Evolutionary conservation across 2,113 vertebrate species (phyloP).

Genomic region (Thunnus maccoyii): DNA sequence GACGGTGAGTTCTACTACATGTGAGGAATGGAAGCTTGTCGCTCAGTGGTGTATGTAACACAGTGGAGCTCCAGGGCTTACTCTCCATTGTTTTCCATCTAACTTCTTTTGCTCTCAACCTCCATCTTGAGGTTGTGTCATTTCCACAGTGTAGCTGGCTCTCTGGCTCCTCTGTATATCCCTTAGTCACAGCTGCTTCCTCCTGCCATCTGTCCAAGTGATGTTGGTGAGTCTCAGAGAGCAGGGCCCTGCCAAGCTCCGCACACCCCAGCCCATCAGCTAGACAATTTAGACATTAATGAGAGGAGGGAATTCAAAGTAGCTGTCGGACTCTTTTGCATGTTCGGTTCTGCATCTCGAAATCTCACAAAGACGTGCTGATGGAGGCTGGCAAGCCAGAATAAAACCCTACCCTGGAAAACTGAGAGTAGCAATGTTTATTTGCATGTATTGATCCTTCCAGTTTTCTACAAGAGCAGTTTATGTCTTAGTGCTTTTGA

Average conservation of each 20-base stretch:
- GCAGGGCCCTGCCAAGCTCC: conserved; percentile 60
- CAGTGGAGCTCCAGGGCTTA: neutral
- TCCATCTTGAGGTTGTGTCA: conserved; percentile 48
- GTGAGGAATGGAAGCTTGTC: conserved; percentile 1
- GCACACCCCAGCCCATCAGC: conserved; percentile 55
- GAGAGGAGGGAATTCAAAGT: conserved; percentile 59
- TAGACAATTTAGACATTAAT: conserved; percentile 74
- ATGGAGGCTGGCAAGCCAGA: neutral
- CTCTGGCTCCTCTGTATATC: conserved; percentile 33
- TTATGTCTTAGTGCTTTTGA: conserved; percentile 16
- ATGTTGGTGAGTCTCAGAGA: conserved; percentile 62
- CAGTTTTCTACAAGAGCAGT: conserved; percentile 8
- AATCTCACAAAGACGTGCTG: conserved; percentile 11
- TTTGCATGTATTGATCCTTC: conserved; percentile 38
- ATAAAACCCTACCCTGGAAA: neutral
- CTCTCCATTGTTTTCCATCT: conserved; percentile 40
- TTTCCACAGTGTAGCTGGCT: conserved; percentile 17
- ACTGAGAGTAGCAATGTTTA: neutral
- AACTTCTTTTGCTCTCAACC: conserved; percentile 26
- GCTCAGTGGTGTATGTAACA: neutral
- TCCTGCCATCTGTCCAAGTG: conserved; percentile 72
- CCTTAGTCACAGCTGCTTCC: conserved; percentile 70
- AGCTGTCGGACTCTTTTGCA: conserved; percentile 42
- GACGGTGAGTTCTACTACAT: neutral
- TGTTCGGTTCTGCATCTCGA: neutral